phyloP scores from a whole-genome alignment of 1,140 invertebrate species.

The Drosophila tristis region DNA sequence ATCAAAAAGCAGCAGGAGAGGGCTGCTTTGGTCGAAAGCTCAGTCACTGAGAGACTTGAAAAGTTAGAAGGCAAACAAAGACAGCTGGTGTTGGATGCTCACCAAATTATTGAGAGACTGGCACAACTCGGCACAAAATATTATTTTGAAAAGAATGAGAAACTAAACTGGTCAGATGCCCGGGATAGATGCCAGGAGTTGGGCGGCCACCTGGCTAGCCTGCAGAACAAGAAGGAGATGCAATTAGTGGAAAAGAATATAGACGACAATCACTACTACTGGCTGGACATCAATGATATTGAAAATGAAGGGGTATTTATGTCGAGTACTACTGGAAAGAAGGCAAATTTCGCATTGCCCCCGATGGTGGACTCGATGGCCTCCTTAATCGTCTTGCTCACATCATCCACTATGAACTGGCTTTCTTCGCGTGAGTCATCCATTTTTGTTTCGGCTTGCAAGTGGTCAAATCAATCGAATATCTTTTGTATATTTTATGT shows the following conservation, averaged over 20 bases:
- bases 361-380: constrained; percentile 98
- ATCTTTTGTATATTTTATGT: constrained; percentile 5
- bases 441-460: constrained; percentile 44
- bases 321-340: constrained; percentile 12
- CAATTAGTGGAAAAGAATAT: not conserved
- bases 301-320: constrained; percentile 14
- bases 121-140: constrained; percentile 8
- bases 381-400: constrained; percentile 99
- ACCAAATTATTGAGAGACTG: no score
- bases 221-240: constrained; percentile 12
- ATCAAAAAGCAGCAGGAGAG: no score
- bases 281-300: constrained; percentile 29
- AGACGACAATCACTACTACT: not conserved
- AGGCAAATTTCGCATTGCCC: constrained; percentile 88
- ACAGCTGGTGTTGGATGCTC: no score
- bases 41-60: no score
- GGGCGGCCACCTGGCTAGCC: constrained; percentile 15
- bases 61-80: no score
- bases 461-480: not conserved
- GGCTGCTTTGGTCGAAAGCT: no score
- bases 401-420: constrained; percentile 98
- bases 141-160: constrained; percentile 7
- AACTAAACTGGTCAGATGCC: constrained; percentile 10
- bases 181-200: no score
- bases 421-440: constrained; percentile 87